Evolutionary conservation across 2,797 vertebrate genomes (phyloP).

Genomic region (Coregonus sp.): DNA sequence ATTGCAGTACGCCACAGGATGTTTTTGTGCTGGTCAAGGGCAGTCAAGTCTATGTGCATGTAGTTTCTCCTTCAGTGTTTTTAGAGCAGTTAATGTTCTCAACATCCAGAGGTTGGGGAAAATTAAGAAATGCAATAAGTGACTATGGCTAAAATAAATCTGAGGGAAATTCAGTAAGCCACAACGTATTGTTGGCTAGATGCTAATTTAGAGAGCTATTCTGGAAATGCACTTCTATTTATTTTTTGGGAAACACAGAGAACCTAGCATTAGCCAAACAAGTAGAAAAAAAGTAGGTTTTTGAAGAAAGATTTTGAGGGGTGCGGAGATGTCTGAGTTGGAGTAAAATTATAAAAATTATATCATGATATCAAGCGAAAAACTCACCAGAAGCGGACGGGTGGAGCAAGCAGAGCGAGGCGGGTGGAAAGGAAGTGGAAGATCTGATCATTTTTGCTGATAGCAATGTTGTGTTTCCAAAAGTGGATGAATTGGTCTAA

Average conservation of each 20-base stretch:
- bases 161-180: constrained; percentile 52
- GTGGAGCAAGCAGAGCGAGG: too few relatives aligned
- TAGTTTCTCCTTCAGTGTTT: constrained; percentile 70
- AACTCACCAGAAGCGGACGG: too few relatives aligned
- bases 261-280: constrained; percentile 48
- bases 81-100: constrained; percentile 71
- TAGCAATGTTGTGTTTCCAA: too few relatives aligned
- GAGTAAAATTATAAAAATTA: constrained; percentile 30
- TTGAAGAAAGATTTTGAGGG: constrained; percentile 23
- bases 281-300: constrained; percentile 36
- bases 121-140: constrained; percentile 79
- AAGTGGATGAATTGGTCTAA: too few relatives aligned
- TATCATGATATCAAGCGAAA: too few relatives aligned
- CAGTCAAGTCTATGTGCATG: constrained; percentile 6
- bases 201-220: constrained; percentile 13
- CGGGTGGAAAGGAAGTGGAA: too few relatives aligned
- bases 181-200: constrained; percentile 36
- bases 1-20: too few relatives aligned
- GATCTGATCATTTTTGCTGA: too few relatives aligned
- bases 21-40: too few relatives aligned
- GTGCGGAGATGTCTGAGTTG: constrained; percentile 43
- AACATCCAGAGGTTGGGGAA: constrained; percentile 53
- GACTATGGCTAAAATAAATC: constrained; percentile 70
- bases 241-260: constrained; percentile 57
- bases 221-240: constrained; percentile 52